Conservation (phyloP, 2,797 vertebrate genomes). For the Melanotaenia pygmaea region DNA sequence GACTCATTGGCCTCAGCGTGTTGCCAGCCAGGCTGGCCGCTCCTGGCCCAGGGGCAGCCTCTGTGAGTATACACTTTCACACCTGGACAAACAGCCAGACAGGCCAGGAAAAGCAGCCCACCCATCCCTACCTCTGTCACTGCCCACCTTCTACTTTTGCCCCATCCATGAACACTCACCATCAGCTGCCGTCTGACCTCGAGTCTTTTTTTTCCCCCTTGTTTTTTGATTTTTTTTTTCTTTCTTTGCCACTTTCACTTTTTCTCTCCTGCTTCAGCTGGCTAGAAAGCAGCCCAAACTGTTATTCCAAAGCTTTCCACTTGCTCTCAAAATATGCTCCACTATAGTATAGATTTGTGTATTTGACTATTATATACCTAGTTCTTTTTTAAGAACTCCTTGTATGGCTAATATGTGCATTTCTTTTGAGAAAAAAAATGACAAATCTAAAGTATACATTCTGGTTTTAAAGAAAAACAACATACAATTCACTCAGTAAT, state of each 20-base stretch:
- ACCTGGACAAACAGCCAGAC: conserved; percentile 81
- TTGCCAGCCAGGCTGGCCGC: conserved; percentile 70
- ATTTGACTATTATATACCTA: conserved; percentile 44
- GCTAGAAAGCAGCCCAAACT: conserved; percentile 22
- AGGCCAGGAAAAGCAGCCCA: conserved; percentile 78
- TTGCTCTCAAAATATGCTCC: conserved; percentile 34
- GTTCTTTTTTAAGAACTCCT: conserved; percentile 82
- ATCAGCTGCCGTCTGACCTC: conserved; percentile 44
- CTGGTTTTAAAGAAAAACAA: conserved; percentile 72
- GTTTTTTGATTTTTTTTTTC: conserved; percentile 22
- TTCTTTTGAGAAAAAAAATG: conserved; percentile 28
- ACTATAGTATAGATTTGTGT: conserved; percentile 37
- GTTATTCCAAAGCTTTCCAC: conserved; percentile 22
- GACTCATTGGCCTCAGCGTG: conserved; percentile 75
- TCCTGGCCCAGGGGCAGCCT: conserved; percentile 67
- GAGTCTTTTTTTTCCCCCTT: conserved; percentile 16
- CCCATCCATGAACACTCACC: conserved; percentile 54
- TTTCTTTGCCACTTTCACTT: conserved; percentile 25
- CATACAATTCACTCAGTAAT: conserved; percentile 67
- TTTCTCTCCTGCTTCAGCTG: conserved; percentile 41
- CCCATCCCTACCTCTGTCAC: conserved; percentile 58
- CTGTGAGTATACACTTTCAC: conserved; percentile 80
- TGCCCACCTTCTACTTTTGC: conserved; percentile 50
- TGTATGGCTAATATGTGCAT: conserved; percentile 63
- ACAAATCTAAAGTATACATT: conserved; percentile 69